These are phyloP conservation scores for Pammene aurita DNA, from an alignment of 2,888 invertebrate genomes.

Conservation along the genomic window DNA sequence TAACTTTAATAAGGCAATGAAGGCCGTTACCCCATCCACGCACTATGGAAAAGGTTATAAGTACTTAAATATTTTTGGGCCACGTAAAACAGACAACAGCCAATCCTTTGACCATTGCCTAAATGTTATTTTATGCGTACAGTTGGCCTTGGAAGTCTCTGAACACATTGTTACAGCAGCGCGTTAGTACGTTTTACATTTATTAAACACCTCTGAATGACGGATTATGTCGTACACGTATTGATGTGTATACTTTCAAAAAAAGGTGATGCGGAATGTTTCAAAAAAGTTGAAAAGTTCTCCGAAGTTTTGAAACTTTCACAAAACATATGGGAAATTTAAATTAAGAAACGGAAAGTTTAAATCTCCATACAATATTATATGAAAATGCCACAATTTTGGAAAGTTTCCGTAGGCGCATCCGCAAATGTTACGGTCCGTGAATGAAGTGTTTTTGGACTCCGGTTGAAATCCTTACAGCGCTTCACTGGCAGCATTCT, in stretches of 20 bases:
- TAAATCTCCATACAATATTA: too few relatives aligned
- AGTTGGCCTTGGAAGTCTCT: neutral
- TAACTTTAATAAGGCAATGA: constrained; percentile 33
- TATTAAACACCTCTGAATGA: too few relatives aligned
- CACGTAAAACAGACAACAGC: constrained; percentile 35
- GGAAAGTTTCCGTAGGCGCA: too few relatives aligned
- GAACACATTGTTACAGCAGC: neutral
- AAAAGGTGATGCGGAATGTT: too few relatives aligned
- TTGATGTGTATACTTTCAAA: too few relatives aligned
- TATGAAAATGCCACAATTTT: too few relatives aligned
- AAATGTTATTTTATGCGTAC: constrained; percentile 32
- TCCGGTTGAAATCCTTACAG: neutral
- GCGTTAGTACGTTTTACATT: neutral
- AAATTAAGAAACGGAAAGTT: too few relatives aligned
- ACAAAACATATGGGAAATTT: too few relatives aligned
- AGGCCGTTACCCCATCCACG: constrained; percentile 18
- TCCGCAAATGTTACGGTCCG: too few relatives aligned
- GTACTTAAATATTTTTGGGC: constrained; percentile 37
- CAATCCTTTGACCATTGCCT: constrained; percentile 27
- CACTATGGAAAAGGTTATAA: constrained; percentile 13
- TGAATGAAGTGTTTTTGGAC: neutral
- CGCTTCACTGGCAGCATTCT: neutral
- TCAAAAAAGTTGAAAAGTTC: too few relatives aligned
- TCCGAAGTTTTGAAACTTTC: too few relatives aligned
- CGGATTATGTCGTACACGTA: too few relatives aligned